These are phyloP conservation scores for Centroberyx gerrardi DNA, from an alignment of 2,797 vertebrate species.

Conservation along the genomic window DNA sequence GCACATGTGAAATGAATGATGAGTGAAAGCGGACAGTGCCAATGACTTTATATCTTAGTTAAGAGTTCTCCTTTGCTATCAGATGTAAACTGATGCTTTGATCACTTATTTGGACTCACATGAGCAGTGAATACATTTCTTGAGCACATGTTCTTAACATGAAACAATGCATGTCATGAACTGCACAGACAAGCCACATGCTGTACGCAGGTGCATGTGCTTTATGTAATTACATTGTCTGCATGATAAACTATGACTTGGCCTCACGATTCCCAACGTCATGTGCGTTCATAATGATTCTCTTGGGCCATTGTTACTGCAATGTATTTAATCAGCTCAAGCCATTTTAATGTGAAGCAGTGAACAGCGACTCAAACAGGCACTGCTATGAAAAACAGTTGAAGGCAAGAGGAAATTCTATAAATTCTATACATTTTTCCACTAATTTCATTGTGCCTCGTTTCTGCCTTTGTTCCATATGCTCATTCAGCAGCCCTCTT, in stretches of 20 bases:
- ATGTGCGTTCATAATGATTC: slow-evolving; percentile 3
- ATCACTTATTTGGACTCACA: slow-evolving; percentile 74
- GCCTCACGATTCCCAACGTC: slow-evolving; percentile 35
- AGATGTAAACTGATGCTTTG: slow-evolving; percentile 62
- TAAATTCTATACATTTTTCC: slow-evolving; percentile 36
- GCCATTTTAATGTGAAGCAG: no score
- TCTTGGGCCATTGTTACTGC: slow-evolving; percentile 8
- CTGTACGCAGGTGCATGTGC: slow-evolving; percentile 26
- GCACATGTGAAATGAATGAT: slow-evolving; percentile 64
- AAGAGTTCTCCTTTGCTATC: slow-evolving; percentile 53
- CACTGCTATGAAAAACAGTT: neutral
- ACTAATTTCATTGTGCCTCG: slow-evolving; percentile 38
- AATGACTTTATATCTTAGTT: slow-evolving; percentile 59
- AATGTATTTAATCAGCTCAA: slow-evolving; percentile 2
- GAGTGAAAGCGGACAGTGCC: slow-evolving; percentile 59
- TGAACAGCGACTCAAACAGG: neutral
- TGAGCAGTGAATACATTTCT: slow-evolving; percentile 53
- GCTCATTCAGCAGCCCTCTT: slow-evolving; percentile 42
- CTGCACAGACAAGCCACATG: slow-evolving; percentile 12
- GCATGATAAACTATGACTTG: slow-evolving; percentile 29
- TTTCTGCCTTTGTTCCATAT: slow-evolving; percentile 37
- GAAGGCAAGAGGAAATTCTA: slow-evolving; percentile 1
- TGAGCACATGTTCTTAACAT: slow-evolving; percentile 61
- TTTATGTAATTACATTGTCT: slow-evolving; percentile 44
- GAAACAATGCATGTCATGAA: slow-evolving; percentile 35